Evolutionary conservation across 1,140 invertebrate species (phyloP), one percentile per base, ranked within the genome.

Genomic region (Eueides isabella): DNA sequence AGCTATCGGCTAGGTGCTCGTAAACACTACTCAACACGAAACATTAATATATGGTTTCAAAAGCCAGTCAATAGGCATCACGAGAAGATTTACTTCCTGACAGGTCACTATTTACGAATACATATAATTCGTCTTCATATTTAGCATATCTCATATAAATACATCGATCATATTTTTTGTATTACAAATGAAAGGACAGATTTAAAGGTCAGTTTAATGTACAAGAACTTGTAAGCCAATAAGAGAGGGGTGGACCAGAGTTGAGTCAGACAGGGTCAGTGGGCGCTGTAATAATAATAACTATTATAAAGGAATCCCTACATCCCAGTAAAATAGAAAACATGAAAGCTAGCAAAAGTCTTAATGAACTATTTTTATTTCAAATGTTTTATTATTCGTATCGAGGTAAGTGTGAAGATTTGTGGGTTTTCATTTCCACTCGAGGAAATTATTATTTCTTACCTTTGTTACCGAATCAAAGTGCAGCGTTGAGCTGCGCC

Each of bases 21-120:
- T 91, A 92, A 91, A 92, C 86, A 85, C 78, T 83, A 83, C 84
- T 83, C 85, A 81, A 88, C 88, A 85, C 85, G 87, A 90, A 85
- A 78, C 81, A 84, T 90, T 91, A 79, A 82, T 85, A 87, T 85
- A 89, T 87, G 80, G 78, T 84, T 84, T 83, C 83, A 83, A 90
- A 89, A 85, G 82, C 86, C 80, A 86, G 79, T 91, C 87, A 89
- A 90, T 86, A 87, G 85, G 89, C 85, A 91, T 90, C 80, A 88
- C 78, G 75, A 78, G 69, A 74, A 80, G 82, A 76, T 82, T 85
- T 77, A 87, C 87, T 92, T 91, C 87, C 90, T 89, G 82, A 76
- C 86, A 74, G 31, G 35, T 61, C 84, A 81, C 84, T 86, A 82
- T 84, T 79, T 75, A 83, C 77, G 6, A 55, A 19, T 26, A 73